Evolutionary conservation across 2,888 invertebrate genomes (phyloP).

Genomic region (Serripes groenlandicus): DNA sequence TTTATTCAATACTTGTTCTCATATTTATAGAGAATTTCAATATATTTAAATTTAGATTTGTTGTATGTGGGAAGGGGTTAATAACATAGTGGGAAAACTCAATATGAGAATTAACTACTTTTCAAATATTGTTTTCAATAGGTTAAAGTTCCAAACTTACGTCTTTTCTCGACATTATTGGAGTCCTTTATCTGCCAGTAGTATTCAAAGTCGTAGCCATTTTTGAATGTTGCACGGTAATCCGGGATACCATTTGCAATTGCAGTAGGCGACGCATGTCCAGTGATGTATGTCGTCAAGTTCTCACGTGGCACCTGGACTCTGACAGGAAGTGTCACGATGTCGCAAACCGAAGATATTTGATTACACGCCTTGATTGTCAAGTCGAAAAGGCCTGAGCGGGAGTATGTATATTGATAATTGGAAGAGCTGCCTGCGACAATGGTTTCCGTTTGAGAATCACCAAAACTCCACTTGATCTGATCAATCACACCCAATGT

Average conservation of each 20-base stretch:
- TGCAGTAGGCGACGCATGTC: background rate
- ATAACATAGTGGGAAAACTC: background rate
- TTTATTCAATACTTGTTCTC: background rate
- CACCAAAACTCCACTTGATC: constrained; percentile 65
- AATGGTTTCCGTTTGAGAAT: constrained; percentile 17
- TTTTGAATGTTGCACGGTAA: constrained; percentile 39
- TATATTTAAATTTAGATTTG: background rate
- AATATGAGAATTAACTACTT: background rate
- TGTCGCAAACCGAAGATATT: constrained; percentile 43
- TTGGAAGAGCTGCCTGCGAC: constrained; percentile 20
- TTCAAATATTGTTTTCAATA: background rate
- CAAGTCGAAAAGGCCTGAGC: constrained; percentile 65
- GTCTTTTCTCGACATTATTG: background rate
- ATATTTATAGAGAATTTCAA: background rate
- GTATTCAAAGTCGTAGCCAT: constrained; percentile 45
- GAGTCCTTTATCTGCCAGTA: constrained; percentile 34
- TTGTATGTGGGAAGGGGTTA: background rate
- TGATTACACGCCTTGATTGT: constrained; percentile 50
- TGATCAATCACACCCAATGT: constrained; percentile 34
- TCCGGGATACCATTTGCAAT: constrained; percentile 26
- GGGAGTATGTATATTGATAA: constrained; percentile 55
- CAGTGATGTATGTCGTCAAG: constrained; percentile 42
- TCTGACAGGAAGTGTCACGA: constrained; percentile 32
- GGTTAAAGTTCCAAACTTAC: constrained; percentile 4
- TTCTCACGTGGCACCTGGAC: constrained; percentile 45